Conservation (phyloP, 2,888 invertebrate genomes). For the Disparrhopalites patrizii region DNA sequence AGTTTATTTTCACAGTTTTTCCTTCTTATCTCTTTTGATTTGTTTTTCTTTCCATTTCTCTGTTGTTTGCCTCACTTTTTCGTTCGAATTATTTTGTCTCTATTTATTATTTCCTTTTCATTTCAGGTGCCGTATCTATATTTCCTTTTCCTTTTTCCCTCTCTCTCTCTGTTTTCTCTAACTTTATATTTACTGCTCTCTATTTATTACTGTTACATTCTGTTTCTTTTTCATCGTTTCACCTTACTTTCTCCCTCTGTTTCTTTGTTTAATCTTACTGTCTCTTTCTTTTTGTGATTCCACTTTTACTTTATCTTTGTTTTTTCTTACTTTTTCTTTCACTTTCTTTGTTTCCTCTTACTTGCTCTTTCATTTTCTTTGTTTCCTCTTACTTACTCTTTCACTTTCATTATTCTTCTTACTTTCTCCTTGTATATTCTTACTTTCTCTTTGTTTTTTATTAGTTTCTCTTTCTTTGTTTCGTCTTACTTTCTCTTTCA, state of each 20-base stretch:
- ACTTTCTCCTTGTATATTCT: neutral
- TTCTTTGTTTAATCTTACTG: too few species aligned
- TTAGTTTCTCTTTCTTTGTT: neutral
- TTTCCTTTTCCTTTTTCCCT: neutral
- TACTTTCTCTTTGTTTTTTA: neutral
- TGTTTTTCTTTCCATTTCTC: too few species aligned
- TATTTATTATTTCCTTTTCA: neutral
- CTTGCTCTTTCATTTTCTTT: neutral
- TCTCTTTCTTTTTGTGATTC: too few species aligned
- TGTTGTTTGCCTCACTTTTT: too few species aligned
- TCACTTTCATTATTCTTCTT: neutral
- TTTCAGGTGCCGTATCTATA: neutral
- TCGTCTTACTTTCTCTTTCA: neutral
- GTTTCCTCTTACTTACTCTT: neutral
- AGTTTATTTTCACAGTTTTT: too few species aligned
- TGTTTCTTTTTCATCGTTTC: neutral
- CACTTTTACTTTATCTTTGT: neutral
- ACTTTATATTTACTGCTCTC: too few species aligned
- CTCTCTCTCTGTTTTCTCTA: too few species aligned
- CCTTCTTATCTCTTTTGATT: neutral
- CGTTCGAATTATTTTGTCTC: neutral
- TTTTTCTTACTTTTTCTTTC: neutral
- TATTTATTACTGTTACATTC: neutral
- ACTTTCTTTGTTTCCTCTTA: neutral
- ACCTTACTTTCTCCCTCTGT: neutral